These are phyloP conservation scores for Pantala flavescens DNA, from an alignment of 1,140 invertebrate genomes.

Conservation along the genomic window DNA sequence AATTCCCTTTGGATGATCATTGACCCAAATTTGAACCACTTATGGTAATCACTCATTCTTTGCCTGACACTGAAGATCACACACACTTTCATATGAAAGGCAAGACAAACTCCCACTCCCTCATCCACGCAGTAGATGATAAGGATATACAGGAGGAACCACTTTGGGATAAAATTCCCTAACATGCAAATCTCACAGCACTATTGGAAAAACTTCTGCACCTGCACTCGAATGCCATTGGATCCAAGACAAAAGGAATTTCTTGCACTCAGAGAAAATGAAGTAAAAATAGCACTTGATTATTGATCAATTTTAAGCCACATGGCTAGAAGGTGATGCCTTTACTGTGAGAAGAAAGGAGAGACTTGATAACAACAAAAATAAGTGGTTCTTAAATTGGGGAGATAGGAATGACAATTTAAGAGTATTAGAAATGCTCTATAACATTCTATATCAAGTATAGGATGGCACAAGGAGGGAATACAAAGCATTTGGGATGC, in stretches of 20 bases:
- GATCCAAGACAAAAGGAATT: neutral
- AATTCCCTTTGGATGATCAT: conserved; percentile 1
- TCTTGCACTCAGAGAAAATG: neutral
- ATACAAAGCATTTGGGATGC: neutral
- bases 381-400: neutral
- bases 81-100: neutral
- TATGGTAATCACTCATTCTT: neutral
- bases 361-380: neutral
- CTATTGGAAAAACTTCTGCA: neutral
- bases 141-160: neutral
- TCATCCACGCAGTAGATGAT: neutral
- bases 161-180: neutral
- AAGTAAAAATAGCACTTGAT: neutral
- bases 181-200: neutral
- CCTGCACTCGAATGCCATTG: neutral
- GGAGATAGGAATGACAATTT: conserved; percentile 6
- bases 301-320: neutral
- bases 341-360: too few relatives aligned
- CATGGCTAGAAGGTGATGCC: too few relatives aligned
- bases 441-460: neutral
- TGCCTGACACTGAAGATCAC: neutral
- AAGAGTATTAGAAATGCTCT: neutral
- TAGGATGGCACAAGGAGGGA: neutral
- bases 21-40: conserved; percentile 5
- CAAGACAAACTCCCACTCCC: neutral